These are phyloP conservation scores for Strix aluco DNA, from an alignment of 2,113 vertebrate species.

Conservation along the genomic window DNA sequence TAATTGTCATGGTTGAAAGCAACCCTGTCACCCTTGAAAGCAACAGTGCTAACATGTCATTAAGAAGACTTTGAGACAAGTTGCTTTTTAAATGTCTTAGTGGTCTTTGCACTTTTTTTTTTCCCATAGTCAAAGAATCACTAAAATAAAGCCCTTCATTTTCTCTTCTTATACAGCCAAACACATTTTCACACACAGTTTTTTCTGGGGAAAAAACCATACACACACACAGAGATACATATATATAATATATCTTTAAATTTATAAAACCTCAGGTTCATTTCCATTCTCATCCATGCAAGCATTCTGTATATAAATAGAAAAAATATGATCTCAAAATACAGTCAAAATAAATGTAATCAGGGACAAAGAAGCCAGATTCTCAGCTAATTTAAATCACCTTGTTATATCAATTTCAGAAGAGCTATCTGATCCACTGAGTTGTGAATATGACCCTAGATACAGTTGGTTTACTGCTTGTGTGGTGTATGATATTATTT, in stretches of 20 bases:
- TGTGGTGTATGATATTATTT: background rate
- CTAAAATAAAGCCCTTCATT: background rate
- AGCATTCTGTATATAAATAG: background rate
- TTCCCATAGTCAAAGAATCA: background rate
- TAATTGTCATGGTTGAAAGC: background rate
- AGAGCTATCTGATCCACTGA: background rate
- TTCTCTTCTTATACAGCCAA: background rate
- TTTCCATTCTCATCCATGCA: background rate
- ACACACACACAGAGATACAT: background rate
- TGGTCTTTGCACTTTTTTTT: background rate
- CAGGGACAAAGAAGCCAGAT: background rate
- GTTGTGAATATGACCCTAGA: background rate
- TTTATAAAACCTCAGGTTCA: background rate
- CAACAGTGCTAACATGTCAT: background rate
- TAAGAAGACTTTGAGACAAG: background rate
- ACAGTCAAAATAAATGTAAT: background rate
- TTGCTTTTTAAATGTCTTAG: background rate
- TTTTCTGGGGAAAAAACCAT: fast-evolving
- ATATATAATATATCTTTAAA: background rate
- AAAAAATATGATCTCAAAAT: background rate
- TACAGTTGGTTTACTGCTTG: background rate
- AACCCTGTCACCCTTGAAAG: background rate
- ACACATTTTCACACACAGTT: background rate
- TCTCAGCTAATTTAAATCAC: background rate
- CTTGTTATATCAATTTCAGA: background rate